Evolutionary conservation across 2,888 invertebrate species (phyloP).

Genomic region (Sinelater perroti): DNA sequence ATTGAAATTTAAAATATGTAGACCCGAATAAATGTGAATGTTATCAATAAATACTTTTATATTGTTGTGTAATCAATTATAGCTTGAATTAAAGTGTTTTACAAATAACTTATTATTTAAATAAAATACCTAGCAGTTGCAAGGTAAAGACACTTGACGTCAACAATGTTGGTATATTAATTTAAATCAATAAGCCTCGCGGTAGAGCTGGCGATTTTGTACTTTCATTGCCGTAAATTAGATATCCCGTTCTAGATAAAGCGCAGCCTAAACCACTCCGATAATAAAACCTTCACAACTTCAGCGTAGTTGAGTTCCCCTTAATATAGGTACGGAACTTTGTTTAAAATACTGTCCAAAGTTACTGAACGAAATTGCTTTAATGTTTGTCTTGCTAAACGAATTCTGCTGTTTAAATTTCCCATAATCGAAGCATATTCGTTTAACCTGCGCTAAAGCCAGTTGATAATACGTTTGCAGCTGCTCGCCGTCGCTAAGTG

Average conservation of each 20-base stretch:
- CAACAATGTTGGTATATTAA: no score
- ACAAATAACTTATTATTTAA: no score
- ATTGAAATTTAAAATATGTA: no score
- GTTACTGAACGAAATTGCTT: slow-evolving; percentile 36
- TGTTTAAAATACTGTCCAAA: slow-evolving; percentile 34
- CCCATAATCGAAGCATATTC: slow-evolving; percentile 36
- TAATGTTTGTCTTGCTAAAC: slow-evolving; percentile 39
- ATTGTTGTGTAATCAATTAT: no score
- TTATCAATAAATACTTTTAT: no score
- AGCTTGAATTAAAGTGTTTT: no score
- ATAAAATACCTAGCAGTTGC: no score
- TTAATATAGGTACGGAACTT: slow-evolving; percentile 31
- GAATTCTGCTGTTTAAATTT: slow-evolving; percentile 41
- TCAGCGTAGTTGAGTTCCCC: slow-evolving; percentile 14
- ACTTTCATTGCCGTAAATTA: slow-evolving; percentile 15
- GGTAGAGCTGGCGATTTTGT: not conserved
- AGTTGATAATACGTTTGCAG: slow-evolving; percentile 10
- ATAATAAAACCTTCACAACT: slow-evolving; percentile 27
- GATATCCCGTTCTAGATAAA: slow-evolving; percentile 10
- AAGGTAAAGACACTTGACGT: no score
- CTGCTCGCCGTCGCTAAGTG: no score
- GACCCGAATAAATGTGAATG: no score
- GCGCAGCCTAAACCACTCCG: slow-evolving; percentile 8
- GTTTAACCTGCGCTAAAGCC: slow-evolving; percentile 23
- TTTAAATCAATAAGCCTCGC: not conserved